A percentile compares a stretch with the other conserved stretches of the same genome.
These are phyloP conservation scores for Andrena bicolor DNA, from an alignment of 2,888 invertebrate species.

Conservation along the genomic window DNA sequence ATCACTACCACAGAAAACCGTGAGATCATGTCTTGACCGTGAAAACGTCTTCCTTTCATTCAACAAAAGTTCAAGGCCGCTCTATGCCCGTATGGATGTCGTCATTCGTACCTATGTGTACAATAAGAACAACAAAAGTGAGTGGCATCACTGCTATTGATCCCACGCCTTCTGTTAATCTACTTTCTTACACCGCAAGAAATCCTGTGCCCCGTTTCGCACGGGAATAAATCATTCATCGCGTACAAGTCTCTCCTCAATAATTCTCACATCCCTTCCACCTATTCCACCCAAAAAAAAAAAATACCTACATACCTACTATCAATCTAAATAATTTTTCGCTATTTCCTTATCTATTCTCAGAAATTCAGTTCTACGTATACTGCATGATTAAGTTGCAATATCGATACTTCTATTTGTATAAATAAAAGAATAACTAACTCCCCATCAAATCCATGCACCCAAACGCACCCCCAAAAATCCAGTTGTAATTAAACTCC, in stretches of 20 bases:
- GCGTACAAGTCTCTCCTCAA: background rate
- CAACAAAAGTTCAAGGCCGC: constrained; percentile 65
- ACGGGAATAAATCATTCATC: constrained; percentile 33
- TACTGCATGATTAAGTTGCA: no score
- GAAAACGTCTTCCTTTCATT: constrained; percentile 59
- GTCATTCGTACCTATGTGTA: constrained; percentile 25
- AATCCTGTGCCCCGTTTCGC: constrained; percentile 1
- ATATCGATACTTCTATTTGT: no score
- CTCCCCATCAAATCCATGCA: no score
- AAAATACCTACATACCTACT: background rate
- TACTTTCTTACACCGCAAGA: background rate
- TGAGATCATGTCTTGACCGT: constrained; percentile 11
- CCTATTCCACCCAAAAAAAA: background rate
- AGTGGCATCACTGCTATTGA: constrained; percentile 56
- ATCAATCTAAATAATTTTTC: background rate
- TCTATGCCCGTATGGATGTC: constrained; percentile 54
- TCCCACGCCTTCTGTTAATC: constrained; percentile 1
- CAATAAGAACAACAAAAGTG: constrained; percentile 52
- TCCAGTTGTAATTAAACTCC: no score
- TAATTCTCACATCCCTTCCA: background rate
- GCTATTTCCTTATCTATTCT: no score
- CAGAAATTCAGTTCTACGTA: no score
- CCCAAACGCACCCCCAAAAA: no score
- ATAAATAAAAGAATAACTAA: no score
- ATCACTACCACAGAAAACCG: background rate